Conservation (phyloP, 2,888 invertebrate species). For the Patella ulyssiponensis region DNA sequence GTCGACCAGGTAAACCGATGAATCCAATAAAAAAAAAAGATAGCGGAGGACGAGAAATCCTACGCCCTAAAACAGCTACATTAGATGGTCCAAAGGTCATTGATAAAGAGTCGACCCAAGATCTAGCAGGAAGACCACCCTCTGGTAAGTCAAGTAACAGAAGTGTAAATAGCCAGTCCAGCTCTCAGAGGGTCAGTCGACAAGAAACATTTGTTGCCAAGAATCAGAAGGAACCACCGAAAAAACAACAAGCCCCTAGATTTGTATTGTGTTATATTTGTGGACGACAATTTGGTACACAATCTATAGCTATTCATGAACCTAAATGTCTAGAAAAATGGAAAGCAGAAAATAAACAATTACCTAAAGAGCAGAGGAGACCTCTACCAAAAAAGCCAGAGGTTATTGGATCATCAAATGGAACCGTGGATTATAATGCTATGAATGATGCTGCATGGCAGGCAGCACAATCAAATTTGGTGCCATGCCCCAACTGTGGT, state of each 20-base stretch:
- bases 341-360: constrained; percentile 76
- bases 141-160: constrained; percentile 5
- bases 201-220: constrained; percentile 42
- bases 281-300: constrained; percentile 78
- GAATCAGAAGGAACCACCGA: constrained; percentile 40
- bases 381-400: constrained; percentile 77
- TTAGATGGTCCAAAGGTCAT: constrained; percentile 56
- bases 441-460: constrained; percentile 76
- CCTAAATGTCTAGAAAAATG: constrained; percentile 80
- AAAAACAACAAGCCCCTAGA: constrained; percentile 51
- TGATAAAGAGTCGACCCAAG: constrained; percentile 59
- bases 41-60: constrained; percentile 28
- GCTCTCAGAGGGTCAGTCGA: constrained; percentile 19
- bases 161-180: constrained; percentile 1
- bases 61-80: constrained; percentile 59
- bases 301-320: constrained; percentile 79
- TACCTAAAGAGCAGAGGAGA: constrained; percentile 75
- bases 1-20: constrained; percentile 49
- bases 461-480: constrained; percentile 76
- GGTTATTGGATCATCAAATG: constrained; percentile 44
- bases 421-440: constrained; percentile 43
- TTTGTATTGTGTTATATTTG: constrained; percentile 78
- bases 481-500: constrained; percentile 77
- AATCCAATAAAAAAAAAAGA: constrained; percentile 31
- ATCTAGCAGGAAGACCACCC: constrained; percentile 35